Evolutionary conservation across 1,140 invertebrate genomes (phyloP).

Genomic region (Oscheius sp.): DNA sequence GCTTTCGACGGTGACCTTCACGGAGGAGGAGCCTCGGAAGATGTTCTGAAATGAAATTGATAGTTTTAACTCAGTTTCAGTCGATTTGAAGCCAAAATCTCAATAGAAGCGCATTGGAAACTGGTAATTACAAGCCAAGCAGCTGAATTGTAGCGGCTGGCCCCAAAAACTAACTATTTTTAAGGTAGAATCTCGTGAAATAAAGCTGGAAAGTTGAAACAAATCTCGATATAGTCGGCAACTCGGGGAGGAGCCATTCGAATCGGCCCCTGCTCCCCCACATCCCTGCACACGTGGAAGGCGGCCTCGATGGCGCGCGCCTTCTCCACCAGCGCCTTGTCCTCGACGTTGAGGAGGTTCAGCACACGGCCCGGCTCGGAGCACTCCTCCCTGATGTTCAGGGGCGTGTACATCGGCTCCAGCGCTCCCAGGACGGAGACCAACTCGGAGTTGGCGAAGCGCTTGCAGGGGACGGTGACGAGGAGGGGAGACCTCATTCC

Average conservation of each 20-base stretch:
- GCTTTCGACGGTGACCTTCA: conserved; percentile 74
- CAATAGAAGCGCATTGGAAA: no score
- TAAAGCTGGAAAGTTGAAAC: no score
- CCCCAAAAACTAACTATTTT: no score
- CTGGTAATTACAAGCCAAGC: no score
- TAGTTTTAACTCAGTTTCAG: no score
- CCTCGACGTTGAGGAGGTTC: background rate
- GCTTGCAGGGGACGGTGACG: conserved; percentile 55
- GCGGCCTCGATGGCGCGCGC: conserved; percentile 32
- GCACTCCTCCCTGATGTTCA: conserved; percentile 49
- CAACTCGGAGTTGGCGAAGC: conserved; percentile 70
- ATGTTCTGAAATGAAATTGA: conserved; percentile 9
- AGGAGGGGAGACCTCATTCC: conserved; percentile 73
- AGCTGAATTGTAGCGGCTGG: no score
- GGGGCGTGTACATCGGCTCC: conserved; percentile 77
- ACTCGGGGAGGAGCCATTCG: conserved; percentile 81
- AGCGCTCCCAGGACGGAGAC: conserved; percentile 78
- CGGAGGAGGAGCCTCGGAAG: conserved; percentile 68
- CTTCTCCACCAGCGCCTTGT: conserved; percentile 21
- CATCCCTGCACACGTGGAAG: conserved; percentile 75
- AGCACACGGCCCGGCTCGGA: no score
- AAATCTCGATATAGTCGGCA: conserved; percentile 75
- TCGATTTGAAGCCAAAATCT: no score
- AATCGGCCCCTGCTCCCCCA: conserved; percentile 85
- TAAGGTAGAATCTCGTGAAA: no score